phyloP scores from a whole-genome alignment of 2,888 invertebrate genomes.

The Rhodophaea formosa region DNA sequence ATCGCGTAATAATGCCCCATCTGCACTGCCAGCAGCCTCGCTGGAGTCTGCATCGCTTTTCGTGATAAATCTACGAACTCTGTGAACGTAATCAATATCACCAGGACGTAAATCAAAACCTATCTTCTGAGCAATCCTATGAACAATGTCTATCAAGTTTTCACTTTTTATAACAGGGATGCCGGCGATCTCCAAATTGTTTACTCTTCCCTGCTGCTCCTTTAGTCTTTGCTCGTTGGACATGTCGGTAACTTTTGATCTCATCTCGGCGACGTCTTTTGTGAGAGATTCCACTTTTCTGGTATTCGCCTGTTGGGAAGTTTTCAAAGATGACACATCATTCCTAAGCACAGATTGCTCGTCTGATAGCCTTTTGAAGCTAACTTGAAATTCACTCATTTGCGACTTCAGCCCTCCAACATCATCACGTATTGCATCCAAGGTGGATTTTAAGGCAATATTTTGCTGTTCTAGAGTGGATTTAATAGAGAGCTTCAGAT shows the following conservation, averaged over 20 bases:
- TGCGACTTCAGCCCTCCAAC: not conserved
- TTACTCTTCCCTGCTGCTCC: constrained; percentile 19
- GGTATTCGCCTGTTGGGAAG: not conserved
- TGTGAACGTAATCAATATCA: constrained; percentile 19
- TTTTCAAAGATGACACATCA: not conserved
- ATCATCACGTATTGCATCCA: not conserved
- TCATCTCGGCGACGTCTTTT: not conserved
- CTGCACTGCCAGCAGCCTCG: not conserved
- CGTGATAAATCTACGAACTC: constrained; percentile 15
- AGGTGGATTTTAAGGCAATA: not conserved
- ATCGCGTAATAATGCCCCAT: not conserved
- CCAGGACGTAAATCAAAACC: not conserved
- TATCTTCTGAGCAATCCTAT: constrained; percentile 4
- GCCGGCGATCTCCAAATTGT: too few species aligned
- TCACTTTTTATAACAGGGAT: constrained; percentile 20
- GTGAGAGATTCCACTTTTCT: not conserved
- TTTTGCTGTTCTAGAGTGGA: not conserved
- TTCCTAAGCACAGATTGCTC: not conserved
- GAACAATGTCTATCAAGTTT: constrained; percentile 16
- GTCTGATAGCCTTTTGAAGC: not conserved
- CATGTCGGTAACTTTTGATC: not conserved
- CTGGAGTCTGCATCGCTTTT: not conserved
- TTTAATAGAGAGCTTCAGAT: constrained; percentile 1
- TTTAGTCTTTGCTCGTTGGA: constrained; percentile 1
- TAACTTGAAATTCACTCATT: not conserved